phyloP scores from a whole-genome alignment of 2,113 vertebrate species.

The Gallinago media region DNA sequence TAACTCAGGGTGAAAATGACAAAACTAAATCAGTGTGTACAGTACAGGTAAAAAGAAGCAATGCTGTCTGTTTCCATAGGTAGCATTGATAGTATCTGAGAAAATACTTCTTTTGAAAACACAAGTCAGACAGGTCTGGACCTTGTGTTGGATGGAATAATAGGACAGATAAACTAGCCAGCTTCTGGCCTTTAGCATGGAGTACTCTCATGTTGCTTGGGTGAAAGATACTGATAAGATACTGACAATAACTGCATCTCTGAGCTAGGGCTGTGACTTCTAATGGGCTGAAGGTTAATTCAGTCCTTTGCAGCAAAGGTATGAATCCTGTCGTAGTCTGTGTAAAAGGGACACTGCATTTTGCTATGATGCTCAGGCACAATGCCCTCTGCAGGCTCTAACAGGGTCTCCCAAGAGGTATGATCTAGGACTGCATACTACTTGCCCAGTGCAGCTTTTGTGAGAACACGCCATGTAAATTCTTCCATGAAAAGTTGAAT shows the following conservation, averaged over 20 bases:
- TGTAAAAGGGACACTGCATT: not conserved
- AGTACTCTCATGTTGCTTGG: not conserved
- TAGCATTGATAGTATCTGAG: not conserved
- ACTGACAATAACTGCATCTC: not conserved
- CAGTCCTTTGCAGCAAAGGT: not conserved
- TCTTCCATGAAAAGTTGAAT: not conserved
- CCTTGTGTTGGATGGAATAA: not conserved
- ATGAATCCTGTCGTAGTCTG: not conserved
- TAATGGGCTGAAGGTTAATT: not conserved
- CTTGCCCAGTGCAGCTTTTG: not conserved
- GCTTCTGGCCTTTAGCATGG: not conserved
- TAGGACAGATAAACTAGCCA: not conserved
- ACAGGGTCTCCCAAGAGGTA: not conserved
- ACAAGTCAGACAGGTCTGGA: not conserved
- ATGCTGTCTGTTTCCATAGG: not conserved
- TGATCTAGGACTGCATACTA: not conserved
- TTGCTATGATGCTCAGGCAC: not conserved
- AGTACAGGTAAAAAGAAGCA: not conserved
- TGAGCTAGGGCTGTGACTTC: not conserved
- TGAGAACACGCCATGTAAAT: not conserved
- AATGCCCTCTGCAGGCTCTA: not conserved
- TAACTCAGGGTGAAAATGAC: constrained; percentile 26
- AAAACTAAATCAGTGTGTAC: not conserved
- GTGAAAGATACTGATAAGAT: not conserved
- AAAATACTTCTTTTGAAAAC: not conserved